These are phyloP conservation scores for Allobates femoralis DNA, from an alignment of 2,797 vertebrate genomes.

Conservation along the genomic window DNA sequence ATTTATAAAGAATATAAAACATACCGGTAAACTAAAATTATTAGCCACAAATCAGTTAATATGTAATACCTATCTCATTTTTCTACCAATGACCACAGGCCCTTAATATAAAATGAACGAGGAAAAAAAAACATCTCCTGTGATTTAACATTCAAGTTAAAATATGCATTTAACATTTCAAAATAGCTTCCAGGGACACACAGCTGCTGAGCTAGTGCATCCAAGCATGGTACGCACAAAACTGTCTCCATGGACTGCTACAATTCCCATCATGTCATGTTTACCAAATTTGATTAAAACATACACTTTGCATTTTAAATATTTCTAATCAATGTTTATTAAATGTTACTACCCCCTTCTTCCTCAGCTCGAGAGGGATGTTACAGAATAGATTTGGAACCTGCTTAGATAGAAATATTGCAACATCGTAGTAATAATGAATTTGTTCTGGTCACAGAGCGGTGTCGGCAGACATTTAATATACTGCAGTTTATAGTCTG, in stretches of 20 bases:
- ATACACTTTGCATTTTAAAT: neutral
- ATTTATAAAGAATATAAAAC: neutral
- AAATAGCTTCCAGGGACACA: constrained; percentile 36
- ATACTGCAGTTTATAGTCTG: neutral
- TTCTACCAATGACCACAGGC: neutral
- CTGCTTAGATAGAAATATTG: neutral
- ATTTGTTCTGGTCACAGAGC: neutral
- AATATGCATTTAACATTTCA: constrained; percentile 40
- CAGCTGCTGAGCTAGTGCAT: constrained; percentile 33
- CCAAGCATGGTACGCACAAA: constrained; percentile 25
- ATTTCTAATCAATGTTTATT: constrained; percentile 26
- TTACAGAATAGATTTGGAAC: neutral
- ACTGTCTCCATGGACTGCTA: constrained; percentile 16
- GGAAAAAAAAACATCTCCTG: neutral
- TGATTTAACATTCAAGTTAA: constrained; percentile 29
- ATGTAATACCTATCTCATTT: neutral
- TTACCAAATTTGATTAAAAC: constrained; percentile 30
- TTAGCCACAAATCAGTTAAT: neutral
- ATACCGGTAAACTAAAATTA: neutral
- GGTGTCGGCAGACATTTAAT: neutral
- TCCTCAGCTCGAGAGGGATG: neutral
- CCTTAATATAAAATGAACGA: neutral
- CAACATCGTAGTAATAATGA: neutral
- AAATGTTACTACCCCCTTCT: neutral
- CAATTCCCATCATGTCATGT: constrained; percentile 35